These are phyloP conservation scores for Physocephala rufipes DNA, from an alignment of 2,888 invertebrate species.

Conservation along the genomic window DNA sequence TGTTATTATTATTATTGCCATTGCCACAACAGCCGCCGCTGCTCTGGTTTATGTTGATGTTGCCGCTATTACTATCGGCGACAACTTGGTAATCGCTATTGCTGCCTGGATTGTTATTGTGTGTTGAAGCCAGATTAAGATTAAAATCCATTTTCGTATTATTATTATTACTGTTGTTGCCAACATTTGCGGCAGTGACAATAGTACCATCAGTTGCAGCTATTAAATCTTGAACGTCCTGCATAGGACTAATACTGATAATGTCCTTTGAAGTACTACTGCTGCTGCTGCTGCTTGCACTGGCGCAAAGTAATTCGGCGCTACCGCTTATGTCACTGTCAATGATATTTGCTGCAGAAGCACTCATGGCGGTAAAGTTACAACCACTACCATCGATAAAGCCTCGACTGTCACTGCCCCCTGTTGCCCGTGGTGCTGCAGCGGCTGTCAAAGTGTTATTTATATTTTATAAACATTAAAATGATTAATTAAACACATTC, in stretches of 20 bases:
- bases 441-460: constrained; percentile 50
- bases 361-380: constrained; percentile 46
- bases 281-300: constrained; percentile 48
- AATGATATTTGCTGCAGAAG: constrained; percentile 50
- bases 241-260: neutral
- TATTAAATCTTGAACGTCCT: constrained; percentile 37
- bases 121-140: constrained; percentile 52
- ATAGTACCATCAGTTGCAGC: constrained; percentile 32
- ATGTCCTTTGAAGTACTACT: neutral
- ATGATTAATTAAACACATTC: neutral
- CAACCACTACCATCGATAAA: constrained; percentile 49
- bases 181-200: neutral
- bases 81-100: constrained; percentile 31
- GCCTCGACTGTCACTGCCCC: constrained; percentile 47
- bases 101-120: constrained; percentile 42
- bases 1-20: constrained; percentile 46
- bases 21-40: constrained; percentile 40
- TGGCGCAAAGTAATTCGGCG: constrained; percentile 44
- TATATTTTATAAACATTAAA: constrained; percentile 56
- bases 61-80: constrained; percentile 28
- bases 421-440: constrained; percentile 41
- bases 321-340: constrained; percentile 45
- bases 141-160: constrained; percentile 49
- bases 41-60: constrained; percentile 35
- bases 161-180: constrained; percentile 43